phyloP scores from a whole-genome alignment of 2,113 vertebrate genomes.

The Toxotes jaculatrix region DNA sequence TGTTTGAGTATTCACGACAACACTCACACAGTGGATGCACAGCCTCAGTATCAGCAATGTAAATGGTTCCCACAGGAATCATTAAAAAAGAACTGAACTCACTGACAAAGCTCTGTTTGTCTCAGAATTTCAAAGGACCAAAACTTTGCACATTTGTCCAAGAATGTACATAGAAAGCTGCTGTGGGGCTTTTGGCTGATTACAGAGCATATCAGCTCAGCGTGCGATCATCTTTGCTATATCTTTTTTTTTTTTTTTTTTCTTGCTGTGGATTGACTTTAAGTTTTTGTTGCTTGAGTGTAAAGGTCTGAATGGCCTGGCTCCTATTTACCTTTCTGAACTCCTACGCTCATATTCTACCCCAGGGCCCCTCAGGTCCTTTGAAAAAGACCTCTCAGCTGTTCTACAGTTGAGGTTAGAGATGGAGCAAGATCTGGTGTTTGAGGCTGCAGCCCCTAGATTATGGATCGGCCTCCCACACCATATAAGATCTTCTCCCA shows the following conservation, averaged over 20 bases:
- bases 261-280: background rate
- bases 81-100: background rate
- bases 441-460: constrained; percentile 12
- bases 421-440: background rate
- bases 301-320: constrained; percentile 11
- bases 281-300: background rate
- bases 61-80: background rate
- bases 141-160: background rate
- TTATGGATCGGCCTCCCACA: constrained; percentile 14
- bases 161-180: background rate
- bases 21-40: background rate
- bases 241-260: background rate
- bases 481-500: background rate
- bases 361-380: background rate
- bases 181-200: background rate
- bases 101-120: background rate
- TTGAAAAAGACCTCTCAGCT: constrained; percentile 19
- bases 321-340: constrained; percentile 12
- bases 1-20: background rate
- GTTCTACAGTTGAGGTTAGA: background rate
- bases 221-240: rapidly evolving
- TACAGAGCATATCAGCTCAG: constrained; percentile 4
- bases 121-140: background rate
- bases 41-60: background rate
- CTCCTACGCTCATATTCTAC: background rate